Evolutionary conservation across 92 coral and sea anemone species (phyloP).

Genomic region (Epizoanthus scotinus): DNA sequence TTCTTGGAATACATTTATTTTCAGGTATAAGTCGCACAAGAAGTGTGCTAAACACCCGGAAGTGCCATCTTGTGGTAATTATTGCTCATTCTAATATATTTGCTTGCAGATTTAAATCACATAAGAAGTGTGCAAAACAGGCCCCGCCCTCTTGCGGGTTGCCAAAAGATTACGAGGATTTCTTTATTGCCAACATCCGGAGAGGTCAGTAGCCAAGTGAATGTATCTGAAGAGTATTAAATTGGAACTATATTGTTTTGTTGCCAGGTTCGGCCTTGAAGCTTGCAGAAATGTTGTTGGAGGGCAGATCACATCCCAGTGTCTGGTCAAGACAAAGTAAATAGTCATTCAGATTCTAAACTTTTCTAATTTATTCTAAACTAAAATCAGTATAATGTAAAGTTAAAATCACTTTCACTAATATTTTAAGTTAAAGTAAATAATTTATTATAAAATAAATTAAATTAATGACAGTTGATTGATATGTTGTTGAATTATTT

Average conservation of each 20-base stretch:
- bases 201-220: constrained; percentile 65
- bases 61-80: constrained; percentile 35
- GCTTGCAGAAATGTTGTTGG: constrained; percentile 25
- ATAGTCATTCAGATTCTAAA: constrained; percentile 24
- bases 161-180: constrained; percentile 78
- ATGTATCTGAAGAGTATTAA: background rate
- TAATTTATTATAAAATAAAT: background rate
- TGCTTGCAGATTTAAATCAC: constrained; percentile 79
- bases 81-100: constrained; percentile 2
- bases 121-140: constrained; percentile 85
- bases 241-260: background rate
- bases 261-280: constrained; percentile 25
- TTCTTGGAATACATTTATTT: constrained; percentile 25
- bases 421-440: constrained; percentile 7
- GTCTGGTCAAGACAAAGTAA: constrained; percentile 39
- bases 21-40: constrained; percentile 42
- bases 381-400: constrained; percentile 24
- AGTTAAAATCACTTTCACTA: background rate
- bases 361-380: constrained; percentile 23
- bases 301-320: constrained; percentile 11
- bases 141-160: constrained; percentile 82
- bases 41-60: constrained; percentile 35
- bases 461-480: background rate
- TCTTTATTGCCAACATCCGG: constrained; percentile 65
- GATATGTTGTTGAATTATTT: background rate